Conservation (phyloP, 2,888 invertebrate genomes). For the Mesorhabditis spiculigera region DNA sequence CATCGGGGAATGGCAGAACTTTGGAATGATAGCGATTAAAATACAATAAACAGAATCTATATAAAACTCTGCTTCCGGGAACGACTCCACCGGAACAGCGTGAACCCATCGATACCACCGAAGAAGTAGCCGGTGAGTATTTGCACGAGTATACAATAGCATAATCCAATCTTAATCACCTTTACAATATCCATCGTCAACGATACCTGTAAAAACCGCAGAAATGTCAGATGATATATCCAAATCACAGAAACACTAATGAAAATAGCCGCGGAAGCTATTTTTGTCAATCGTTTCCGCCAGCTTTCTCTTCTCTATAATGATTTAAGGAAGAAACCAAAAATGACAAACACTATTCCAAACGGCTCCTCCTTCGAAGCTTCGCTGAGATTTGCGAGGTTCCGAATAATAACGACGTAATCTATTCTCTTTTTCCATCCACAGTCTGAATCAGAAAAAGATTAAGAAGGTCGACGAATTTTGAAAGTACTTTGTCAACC, state of each 20-base stretch:
- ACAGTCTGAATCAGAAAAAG: slow-evolving; percentile 24
- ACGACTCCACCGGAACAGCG: slow-evolving; percentile 29
- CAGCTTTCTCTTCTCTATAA: slow-evolving; percentile 34
- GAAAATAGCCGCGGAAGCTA: slow-evolving; percentile 48
- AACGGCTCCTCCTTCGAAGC: slow-evolving; percentile 36
- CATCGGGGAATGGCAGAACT: no score
- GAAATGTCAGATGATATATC: slow-evolving; percentile 48
- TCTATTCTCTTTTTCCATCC: slow-evolving; percentile 45
- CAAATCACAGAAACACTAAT: slow-evolving; percentile 40
- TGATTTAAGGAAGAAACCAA: not conserved
- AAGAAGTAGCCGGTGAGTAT: slow-evolving; percentile 21
- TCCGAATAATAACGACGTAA: slow-evolving; percentile 47
- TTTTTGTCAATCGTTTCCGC: slow-evolving; percentile 33
- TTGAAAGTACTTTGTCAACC: not conserved
- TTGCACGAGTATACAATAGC: slow-evolving; percentile 37
- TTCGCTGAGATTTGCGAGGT: slow-evolving; percentile 30
- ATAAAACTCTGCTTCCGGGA: no score
- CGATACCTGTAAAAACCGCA: slow-evolving; percentile 41
- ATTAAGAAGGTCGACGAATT: not conserved
- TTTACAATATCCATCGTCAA: slow-evolving; percentile 12
- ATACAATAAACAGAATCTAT: no score
- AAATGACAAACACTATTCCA: slow-evolving; percentile 40
- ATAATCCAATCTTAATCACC: slow-evolving; percentile 35
- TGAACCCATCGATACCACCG: slow-evolving; percentile 52
- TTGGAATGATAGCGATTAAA: no score